phyloP scores from a whole-genome alignment of 2,888 invertebrate species.

The Lampropteryx suffumata region DNA sequence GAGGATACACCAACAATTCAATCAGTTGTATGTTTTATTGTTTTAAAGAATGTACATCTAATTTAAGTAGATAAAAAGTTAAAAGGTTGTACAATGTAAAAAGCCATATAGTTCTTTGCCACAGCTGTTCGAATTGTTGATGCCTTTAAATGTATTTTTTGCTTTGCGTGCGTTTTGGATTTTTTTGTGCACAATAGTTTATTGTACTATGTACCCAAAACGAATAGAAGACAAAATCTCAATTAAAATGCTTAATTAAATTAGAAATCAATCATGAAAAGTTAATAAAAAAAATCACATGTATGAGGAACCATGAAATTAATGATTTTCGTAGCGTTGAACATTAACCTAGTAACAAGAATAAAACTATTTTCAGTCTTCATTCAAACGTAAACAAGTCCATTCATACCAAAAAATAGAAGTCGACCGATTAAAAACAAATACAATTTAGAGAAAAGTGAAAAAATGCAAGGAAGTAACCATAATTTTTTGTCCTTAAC shows the following conservation, averaged over 20 bases:
- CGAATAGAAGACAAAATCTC: slow-evolving; percentile 19
- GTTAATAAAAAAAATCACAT: slow-evolving; percentile 40
- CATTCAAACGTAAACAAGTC: slow-evolving; percentile 64
- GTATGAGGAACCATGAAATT: slow-evolving; percentile 24
- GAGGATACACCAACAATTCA: slow-evolving; percentile 7
- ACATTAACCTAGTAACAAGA: slow-evolving; percentile 55
- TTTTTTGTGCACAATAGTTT: slow-evolving; percentile 6
- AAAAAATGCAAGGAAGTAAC: slow-evolving; percentile 28
- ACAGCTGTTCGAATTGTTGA: too few relatives aligned
- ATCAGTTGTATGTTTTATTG: neutral
- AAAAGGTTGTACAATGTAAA: neutral
- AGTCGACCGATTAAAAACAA: slow-evolving; percentile 27
- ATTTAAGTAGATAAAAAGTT: too few relatives aligned
- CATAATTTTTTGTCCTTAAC: slow-evolving; percentile 27
- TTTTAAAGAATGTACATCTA: too few relatives aligned
- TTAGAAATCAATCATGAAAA: slow-evolving; percentile 40
- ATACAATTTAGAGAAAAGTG: slow-evolving; percentile 22
- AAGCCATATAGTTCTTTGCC: too few relatives aligned
- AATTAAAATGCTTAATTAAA: slow-evolving; percentile 34
- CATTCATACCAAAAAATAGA: slow-evolving; percentile 43
- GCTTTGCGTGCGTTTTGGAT: slow-evolving; percentile 6
- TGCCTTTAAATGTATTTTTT: neutral
- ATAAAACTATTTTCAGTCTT: slow-evolving; percentile 73
- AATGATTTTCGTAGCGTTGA: slow-evolving; percentile 36
- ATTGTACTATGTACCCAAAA: slow-evolving; percentile 7